A percentile compares a stretch with the other conserved stretches of the same genome.
phyloP scores from a whole-genome alignment of 2,113 vertebrate species.

The Elephantulus edwardii region DNA sequence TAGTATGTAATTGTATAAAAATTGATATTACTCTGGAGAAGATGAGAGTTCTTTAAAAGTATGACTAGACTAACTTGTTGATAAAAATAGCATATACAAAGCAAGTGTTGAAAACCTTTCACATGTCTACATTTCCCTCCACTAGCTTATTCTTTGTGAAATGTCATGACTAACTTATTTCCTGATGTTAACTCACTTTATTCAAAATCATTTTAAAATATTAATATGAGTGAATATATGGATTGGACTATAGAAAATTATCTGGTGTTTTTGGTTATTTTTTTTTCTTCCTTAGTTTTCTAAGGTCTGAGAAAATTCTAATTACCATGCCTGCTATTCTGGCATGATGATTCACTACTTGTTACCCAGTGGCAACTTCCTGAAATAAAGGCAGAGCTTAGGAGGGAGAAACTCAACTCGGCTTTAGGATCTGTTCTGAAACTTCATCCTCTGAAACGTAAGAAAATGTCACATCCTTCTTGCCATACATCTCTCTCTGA shows the following conservation, averaged over 20 bases:
- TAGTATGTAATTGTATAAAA: background rate
- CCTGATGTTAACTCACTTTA: background rate
- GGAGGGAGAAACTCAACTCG: slow-evolving; percentile 45
- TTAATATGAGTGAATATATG: background rate
- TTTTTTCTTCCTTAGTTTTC: background rate
- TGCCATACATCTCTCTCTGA: slow-evolving; percentile 39
- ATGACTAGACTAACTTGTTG: background rate
- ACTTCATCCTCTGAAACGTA: slow-evolving; percentile 31
- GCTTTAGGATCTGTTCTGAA: slow-evolving; percentile 49
- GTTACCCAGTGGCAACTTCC: slow-evolving; percentile 4
- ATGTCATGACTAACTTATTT: background rate
- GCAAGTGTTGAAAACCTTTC: background rate
- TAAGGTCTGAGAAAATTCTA: slow-evolving; percentile 10
- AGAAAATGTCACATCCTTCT: slow-evolving; percentile 32
- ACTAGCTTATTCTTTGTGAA: background rate
- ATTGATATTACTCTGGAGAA: background rate
- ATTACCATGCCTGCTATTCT: slow-evolving; percentile 35
- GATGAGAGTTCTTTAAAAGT: slow-evolving; percentile 20
- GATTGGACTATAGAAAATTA: background rate
- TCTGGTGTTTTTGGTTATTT: too few relatives aligned
- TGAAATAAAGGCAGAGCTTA: slow-evolving; percentile 59
- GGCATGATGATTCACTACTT: slow-evolving; percentile 37
- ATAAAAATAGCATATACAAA: slow-evolving; percentile 21
- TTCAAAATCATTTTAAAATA: background rate
- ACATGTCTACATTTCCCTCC: background rate